A percentile compares a stretch with the other conserved stretches of the same genome.
phyloP scores from a whole-genome alignment of 2,113 vertebrate species.

The Corynorhinus townsendii region DNA sequence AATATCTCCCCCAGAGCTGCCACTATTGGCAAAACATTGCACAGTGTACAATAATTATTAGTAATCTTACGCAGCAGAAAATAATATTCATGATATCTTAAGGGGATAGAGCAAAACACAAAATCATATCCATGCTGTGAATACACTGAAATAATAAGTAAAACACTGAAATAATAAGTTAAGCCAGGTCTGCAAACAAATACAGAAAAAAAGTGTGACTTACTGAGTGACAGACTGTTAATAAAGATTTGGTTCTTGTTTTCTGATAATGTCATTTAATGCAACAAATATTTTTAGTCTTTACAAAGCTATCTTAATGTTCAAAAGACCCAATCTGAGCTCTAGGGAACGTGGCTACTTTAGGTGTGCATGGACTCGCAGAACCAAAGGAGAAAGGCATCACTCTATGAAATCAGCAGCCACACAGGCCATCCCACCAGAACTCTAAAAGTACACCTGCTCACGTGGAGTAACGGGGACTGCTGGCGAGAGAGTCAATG shows the following conservation, averaged over 20 bases:
- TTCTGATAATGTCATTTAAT: background rate
- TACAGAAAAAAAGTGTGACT: background rate
- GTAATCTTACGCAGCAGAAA: background rate
- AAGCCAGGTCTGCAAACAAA: background rate
- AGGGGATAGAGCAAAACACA: background rate
- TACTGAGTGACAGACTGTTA: background rate
- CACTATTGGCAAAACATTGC: background rate
- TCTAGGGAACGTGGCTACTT: background rate
- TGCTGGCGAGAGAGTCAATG: background rate
- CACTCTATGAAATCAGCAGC: background rate
- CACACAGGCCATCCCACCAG: background rate
- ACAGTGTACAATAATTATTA: background rate
- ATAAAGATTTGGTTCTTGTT: slow-evolving; percentile 15
- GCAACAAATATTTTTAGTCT: background rate
- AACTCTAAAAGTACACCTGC: background rate
- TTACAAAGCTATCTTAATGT: slow-evolving; percentile 12
- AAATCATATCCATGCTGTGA: background rate
- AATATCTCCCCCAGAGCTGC: background rate
- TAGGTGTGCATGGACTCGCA: background rate
- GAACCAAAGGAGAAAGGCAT: background rate
- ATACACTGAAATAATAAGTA: background rate
- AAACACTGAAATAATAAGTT: background rate
- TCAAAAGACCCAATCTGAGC: background rate
- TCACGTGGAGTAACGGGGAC: background rate
- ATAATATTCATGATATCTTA: background rate